These are phyloP conservation scores for Zootermopsis nevadensis DNA, from an alignment of 2,888 invertebrate genomes.

Conservation along the genomic window DNA sequence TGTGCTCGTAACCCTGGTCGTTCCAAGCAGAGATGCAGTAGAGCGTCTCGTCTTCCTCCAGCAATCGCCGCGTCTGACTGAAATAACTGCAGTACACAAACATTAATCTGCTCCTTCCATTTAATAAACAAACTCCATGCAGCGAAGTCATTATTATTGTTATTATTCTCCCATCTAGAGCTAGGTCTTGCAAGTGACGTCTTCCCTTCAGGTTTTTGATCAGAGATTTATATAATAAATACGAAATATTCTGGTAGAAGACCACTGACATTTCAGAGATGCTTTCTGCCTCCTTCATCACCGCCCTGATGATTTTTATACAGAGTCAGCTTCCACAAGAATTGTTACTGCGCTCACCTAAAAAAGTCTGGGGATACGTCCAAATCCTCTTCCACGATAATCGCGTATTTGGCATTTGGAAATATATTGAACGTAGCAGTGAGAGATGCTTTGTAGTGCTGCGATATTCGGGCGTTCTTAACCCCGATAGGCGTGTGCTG, in stretches of 20 bases:
- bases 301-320: no score
- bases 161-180: no score
- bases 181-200: no score
- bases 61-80: constrained; percentile 66
- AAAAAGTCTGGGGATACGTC: constrained; percentile 70
- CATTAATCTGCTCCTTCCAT: background rate
- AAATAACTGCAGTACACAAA: constrained; percentile 64
- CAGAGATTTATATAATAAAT: no score
- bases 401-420: constrained; percentile 68
- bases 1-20: constrained; percentile 71
- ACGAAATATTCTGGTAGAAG: no score
- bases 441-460: constrained; percentile 70
- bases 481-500: constrained; percentile 67
- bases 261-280: no score
- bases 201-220: no score
- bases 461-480: constrained; percentile 69
- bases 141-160: no score
- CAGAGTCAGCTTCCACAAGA: no score
- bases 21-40: constrained; percentile 73
- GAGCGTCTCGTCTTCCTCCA: constrained; percentile 66
- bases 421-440: constrained; percentile 69
- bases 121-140: no score
- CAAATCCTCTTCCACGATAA: constrained; percentile 70
- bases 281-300: no score
- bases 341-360: constrained; percentile 59